Percentiles rank a stretch among this genome's conserved stretches.
Evolutionary conservation across 2,888 invertebrate species (phyloP).

Genomic region (Dioctria rufipes): DNA sequence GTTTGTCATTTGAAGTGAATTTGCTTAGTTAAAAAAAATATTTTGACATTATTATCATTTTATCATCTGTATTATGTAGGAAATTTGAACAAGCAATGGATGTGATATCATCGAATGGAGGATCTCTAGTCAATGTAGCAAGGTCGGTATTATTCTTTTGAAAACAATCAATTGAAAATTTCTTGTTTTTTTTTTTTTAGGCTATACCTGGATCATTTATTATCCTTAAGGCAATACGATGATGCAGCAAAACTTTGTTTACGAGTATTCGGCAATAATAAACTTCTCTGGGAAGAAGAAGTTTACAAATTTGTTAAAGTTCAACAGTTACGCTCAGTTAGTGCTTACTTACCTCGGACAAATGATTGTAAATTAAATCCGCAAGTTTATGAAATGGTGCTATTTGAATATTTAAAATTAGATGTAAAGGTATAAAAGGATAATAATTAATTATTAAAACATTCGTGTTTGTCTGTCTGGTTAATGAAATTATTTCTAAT

Average conservation of each 20-base stretch:
- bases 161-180: background rate
- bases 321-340: slow-evolving; percentile 85
- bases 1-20: too few relatives aligned
- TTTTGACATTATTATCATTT: too few relatives aligned
- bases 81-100: slow-evolving; percentile 90
- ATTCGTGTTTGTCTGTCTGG: background rate
- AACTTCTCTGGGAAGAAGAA: slow-evolving; percentile 91
- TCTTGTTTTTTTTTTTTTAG: slow-evolving; percentile 61
- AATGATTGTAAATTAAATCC: slow-evolving; percentile 82
- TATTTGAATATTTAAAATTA: slow-evolving; percentile 90
- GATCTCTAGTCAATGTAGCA: slow-evolving; percentile 68
- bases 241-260: slow-evolving; percentile 90
- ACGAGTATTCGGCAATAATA: slow-evolving; percentile 86
- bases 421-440: slow-evolving; percentile 74
- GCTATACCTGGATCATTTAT: slow-evolving; percentile 86
- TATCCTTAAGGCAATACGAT: slow-evolving; percentile 80
- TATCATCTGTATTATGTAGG: slow-evolving; percentile 69
- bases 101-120: slow-evolving; percentile 81
- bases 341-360: slow-evolving; percentile 84
- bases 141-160: slow-evolving; percentile 62
- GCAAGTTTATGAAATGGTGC: slow-evolving; percentile 93
- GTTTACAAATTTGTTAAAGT: slow-evolving; percentile 90
- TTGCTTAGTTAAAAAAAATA: too few relatives aligned
- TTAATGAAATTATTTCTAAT: background rate
- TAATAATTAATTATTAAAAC: background rate